A percentile compares a stretch with the other conserved stretches of the same genome.
These are phyloP conservation scores for Meghimatium bilineatum DNA, from an alignment of 2,888 invertebrate species.

Conservation along the genomic window DNA sequence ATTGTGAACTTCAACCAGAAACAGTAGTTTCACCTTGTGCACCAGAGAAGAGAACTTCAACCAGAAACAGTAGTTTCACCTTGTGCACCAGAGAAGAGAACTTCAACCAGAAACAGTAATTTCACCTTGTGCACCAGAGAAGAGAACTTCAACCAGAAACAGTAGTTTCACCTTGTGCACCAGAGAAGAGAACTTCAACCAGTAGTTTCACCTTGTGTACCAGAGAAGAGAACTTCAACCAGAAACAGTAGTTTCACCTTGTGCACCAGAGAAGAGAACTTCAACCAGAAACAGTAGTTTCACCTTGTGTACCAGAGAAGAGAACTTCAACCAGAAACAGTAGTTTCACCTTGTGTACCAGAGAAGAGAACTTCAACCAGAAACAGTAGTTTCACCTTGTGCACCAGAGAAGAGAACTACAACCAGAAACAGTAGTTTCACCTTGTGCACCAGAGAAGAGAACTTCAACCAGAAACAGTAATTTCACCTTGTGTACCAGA, in stretches of 20 bases:
- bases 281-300: constrained; percentile 9
- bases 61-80: not conserved
- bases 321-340: constrained; percentile 19
- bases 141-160: constrained; percentile 16
- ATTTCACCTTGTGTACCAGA: constrained; percentile 8
- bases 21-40: constrained; percentile 11
- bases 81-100: constrained; percentile 10
- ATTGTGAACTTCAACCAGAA: constrained; percentile 20
- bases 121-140: constrained; percentile 9
- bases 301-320: constrained; percentile 5
- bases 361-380: constrained; percentile 8
- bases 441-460: constrained; percentile 2
- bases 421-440: constrained; percentile 10
- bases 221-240: constrained; percentile 7
- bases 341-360: constrained; percentile 8
- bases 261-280: constrained; percentile 10
- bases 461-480: constrained; percentile 20
- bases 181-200: constrained; percentile 7
- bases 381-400: constrained; percentile 8
- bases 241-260: constrained; percentile 3
- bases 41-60: constrained; percentile 4
- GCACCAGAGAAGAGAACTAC: constrained; percentile 9
- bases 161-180: constrained; percentile 13
- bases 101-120: constrained; percentile 13
- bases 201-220: constrained; percentile 8